These are phyloP conservation scores for Matsumyia berberina DNA, from an alignment of 2,888 invertebrate species.

Conservation along the genomic window DNA sequence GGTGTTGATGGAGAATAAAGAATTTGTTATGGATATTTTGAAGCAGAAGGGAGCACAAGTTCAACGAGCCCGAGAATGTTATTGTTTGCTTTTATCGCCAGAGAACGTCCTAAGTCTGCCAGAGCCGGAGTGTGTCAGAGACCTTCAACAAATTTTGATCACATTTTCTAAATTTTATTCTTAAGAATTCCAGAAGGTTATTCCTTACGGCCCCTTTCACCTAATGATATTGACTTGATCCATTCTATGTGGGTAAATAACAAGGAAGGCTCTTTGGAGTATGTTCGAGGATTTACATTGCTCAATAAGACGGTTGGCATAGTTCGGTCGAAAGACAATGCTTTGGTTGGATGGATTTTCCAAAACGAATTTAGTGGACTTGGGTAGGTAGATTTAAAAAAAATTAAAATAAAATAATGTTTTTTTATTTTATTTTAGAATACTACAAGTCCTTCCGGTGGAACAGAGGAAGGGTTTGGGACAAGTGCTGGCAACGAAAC, in stretches of 20 bases:
- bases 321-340: constrained; percentile 77
- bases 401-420: not conserved
- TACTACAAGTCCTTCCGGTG: constrained; percentile 30
- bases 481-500: constrained; percentile 13
- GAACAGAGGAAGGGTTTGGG: constrained; percentile 37
- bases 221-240: constrained; percentile 78
- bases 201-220: constrained; percentile 75
- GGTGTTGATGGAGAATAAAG: constrained; percentile 77
- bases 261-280: constrained; percentile 80
- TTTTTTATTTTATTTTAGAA: constrained; percentile 12
- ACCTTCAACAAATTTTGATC: not conserved
- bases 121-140: constrained; percentile 32
- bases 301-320: constrained; percentile 80
- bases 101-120: constrained; percentile 71
- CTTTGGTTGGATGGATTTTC: constrained; percentile 49
- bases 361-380: constrained; percentile 56
- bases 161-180: not conserved
- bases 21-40: constrained; percentile 77
- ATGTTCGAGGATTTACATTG: constrained; percentile 79
- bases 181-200: constrained; percentile 79
- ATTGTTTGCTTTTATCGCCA: constrained; percentile 78
- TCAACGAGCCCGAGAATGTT: constrained; percentile 79
- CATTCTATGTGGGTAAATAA: constrained; percentile 80
- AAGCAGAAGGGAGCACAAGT: constrained; percentile 75
- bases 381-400: constrained; percentile 18